These are phyloP conservation scores for Paratilapia polleni DNA, from an alignment of 2,113 vertebrate genomes.

Conservation along the genomic window DNA sequence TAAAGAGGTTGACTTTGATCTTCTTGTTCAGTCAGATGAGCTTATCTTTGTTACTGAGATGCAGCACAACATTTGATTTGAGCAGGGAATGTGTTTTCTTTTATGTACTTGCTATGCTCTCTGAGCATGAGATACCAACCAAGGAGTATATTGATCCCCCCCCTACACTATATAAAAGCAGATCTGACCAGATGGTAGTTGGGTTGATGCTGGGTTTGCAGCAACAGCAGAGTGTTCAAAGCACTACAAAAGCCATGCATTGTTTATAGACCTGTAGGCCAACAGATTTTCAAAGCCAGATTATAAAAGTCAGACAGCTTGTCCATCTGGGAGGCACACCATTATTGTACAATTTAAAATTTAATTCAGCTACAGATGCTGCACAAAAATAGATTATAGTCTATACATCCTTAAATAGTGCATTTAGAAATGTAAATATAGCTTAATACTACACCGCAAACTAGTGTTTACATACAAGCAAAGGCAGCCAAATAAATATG, in stretches of 20 bases:
- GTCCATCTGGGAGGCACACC: neutral
- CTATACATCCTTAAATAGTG: neutral
- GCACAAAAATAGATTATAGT: neutral
- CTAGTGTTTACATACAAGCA: neutral
- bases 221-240: conserved; percentile 15
- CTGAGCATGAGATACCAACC: conserved; percentile 45
- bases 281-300: conserved; percentile 9
- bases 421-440: neutral
- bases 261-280: conserved; percentile 2
- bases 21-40: conserved; percentile 1
- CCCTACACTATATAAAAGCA: conserved; percentile 39
- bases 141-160: conserved; percentile 45
- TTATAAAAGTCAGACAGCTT: neutral
- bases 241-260: conserved; percentile 10
- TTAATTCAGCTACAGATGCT: neutral
- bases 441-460: neutral
- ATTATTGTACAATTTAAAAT: neutral
- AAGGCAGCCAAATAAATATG: neutral
- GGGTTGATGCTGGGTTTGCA: conserved; percentile 29
- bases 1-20: conserved; percentile 26
- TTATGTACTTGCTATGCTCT: conserved; percentile 38
- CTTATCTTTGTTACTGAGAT: conserved; percentile 5
- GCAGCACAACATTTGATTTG: conserved; percentile 18
- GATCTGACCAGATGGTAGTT: conserved; percentile 51
- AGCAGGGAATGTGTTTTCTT: conserved; percentile 35